phyloP scores from a whole-genome alignment of 2,888 invertebrate species.

The Caenorhabditis uteleia region DNA sequence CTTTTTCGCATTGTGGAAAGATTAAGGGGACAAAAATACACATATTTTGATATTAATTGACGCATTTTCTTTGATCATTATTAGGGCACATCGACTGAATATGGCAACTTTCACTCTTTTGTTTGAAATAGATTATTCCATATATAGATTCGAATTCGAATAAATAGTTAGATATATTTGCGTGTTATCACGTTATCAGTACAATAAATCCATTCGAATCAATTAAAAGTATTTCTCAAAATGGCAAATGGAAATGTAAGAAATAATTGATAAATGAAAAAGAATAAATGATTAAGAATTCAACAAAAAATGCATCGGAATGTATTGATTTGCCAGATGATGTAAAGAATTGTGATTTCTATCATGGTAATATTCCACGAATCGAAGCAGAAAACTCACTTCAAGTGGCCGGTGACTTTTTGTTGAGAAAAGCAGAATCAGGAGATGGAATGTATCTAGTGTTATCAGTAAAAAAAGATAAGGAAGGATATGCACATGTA shows the following conservation, averaged over 20 bases:
- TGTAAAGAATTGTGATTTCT: constrained; percentile 40
- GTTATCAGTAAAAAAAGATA: constrained; percentile 8
- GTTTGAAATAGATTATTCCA: no score
- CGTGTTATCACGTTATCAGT: not conserved
- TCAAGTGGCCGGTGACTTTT: constrained; percentile 53
- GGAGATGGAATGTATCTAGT: constrained; percentile 20
- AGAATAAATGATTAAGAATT: constrained; percentile 7
- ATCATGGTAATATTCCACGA: constrained; percentile 58
- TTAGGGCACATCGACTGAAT: no score
- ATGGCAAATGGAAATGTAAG: constrained; percentile 4
- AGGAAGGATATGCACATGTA: constrained; percentile 11
- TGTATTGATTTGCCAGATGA: constrained; percentile 3
- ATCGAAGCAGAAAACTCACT: constrained; percentile 50
- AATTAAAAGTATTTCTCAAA: no score
- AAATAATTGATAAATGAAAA: constrained; percentile 5
- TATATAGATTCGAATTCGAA: not conserved
- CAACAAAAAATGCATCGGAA: not conserved
- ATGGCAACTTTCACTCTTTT: no score
- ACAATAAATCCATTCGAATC: not conserved
- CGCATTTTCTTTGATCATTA: no score
- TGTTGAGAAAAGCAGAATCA: constrained; percentile 53
- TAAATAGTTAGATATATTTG: not conserved
- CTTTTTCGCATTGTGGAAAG: no score
- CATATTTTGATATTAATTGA: no score
- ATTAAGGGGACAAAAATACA: no score